Evolutionary conservation across 2,797 vertebrate genomes (phyloP), one percentile per base, ranked within the genome.

Genomic region (Eupleurogrammus muticus): DNA sequence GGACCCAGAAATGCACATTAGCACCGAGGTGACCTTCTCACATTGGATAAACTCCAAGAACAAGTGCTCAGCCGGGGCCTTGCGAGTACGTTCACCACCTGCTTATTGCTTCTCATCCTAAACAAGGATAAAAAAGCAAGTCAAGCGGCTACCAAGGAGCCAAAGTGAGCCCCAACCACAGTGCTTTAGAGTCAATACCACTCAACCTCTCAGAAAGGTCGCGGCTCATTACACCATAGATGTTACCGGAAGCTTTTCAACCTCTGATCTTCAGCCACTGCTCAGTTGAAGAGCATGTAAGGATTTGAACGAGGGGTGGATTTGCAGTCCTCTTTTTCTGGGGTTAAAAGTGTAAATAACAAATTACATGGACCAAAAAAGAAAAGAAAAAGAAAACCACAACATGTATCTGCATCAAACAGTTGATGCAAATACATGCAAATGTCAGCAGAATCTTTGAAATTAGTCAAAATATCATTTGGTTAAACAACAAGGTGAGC

Each of bases 21-120:
- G 74, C 71, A 62, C 24, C 46, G 59, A 75, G 63, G 51, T 83
- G 77, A 89, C 82, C 80, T 82, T 82, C 73, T 81, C 65, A 79
- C 66, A 74, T 79, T 85, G 73, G 77, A 82, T 53, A 69, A 73
- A 64, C 64, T 84, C 78, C 79, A 85, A 53, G 53, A 67, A 49
- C 19, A 42, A 71, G 77, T 58, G 67, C 67, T 75, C 61, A 81
- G 49, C 67, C 72, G 67, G 75, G 75, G 60, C 65, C 55, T 70
- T 49, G 54, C 56, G 68, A 63, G 65, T 47, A 63, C 65, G 66
- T 59, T 70, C 60, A 63, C 71, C 83, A 85, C 77, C 78, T 83
- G 73, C 65, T 77, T 69, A n/a, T 51, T 65, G 55, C 54, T 53
- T 63, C 34, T 66, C 49, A 32, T 14, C 66, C 46, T 34, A 53